Evolutionary conservation across 2,113 vertebrate species (phyloP), one percentile per base, ranked within the genome.

Genomic region (Ammospiza caudacuta): DNA sequence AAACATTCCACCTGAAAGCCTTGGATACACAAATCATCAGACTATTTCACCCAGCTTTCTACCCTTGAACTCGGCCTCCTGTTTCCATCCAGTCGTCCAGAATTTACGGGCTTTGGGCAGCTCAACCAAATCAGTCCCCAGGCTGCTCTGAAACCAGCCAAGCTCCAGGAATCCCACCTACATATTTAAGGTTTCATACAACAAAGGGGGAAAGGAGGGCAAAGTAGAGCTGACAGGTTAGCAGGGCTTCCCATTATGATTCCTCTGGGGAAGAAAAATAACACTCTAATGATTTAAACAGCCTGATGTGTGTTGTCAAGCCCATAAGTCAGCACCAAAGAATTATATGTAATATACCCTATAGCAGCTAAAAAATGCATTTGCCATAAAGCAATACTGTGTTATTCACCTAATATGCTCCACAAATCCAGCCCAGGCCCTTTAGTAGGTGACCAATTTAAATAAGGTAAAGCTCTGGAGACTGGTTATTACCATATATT

Each of bases 271-370:
- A 96, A 95, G 91, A 94, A 94, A 77, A 90, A 66, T 93, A 84
- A 47, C 55, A 81, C 64, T 91, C 70, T 82, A 94, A 91, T 92
- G 92, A 94, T 94, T 97, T 96, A 97, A 89, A 96, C 95, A 85
- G 87, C 76, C 64, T 81, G 24, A 83, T 87, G 62, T 61, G 51
- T 46, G 51, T 82, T 96, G 89, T 95, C 41, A 91, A 84, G 49
- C 51, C 33, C 20, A 33, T 92, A 97, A 95, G 70, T 93, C 92
- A 95, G 46, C 81, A 95, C 72, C 62, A 84, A 92, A 94, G 23
- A 76, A 37, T 79, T 96, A 41, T 39, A 70, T 43, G 24, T 46
- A 91, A 74, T 93, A 78, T 75, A 86, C 20, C 64, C 28, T 68
- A 72, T 68, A 91, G 87, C 58, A 92, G 18, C 46, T 95, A 93